Evolutionary conservation across 2,888 invertebrate species (phyloP), one percentile per base, ranked within the genome.

Genomic region (Pemphredon lugubris): DNA sequence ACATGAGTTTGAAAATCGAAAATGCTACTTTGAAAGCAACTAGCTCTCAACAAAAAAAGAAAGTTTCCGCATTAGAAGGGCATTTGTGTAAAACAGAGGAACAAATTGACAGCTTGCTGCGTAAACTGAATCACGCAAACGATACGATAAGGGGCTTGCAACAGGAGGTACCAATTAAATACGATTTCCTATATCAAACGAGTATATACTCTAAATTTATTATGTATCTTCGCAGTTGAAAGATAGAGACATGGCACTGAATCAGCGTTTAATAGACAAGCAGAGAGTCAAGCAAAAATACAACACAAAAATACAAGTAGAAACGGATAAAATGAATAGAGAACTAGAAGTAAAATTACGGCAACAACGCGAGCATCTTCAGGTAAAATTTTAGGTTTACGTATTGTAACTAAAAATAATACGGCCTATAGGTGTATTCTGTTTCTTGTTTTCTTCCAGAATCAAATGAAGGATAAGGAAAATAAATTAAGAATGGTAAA

Each of bases 321-420:
- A 95, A 87, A 94, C 94, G 66, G 96, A 96, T 76, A 95, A 94
- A 86, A 91, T 93, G 88, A 94, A 93, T 16, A 93, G 93, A 48
- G 95, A 96, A 87, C 91, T 95, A 14, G 93, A 94, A 76, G 87
- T 90, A 2, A 93, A 93, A 84, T 84, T 94, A 59, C 90, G 92
- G 9, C 91, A 92, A 73, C 93, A 93, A 79, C 90, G 92, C 5
- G 92, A 92, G 40, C 92, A 92, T 74, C 83, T 92, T 66, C 91
- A 91, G 79, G 91, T 92, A 83, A 84, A 11, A 1, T 9, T 9
- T 4, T 34, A 34, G n/a, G 0, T 34, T n/a, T 34, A n/a, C 4
- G n/a, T n/a, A 4, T 34, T 9, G 4, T 9, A 30, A 9, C 6
- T 2, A 2, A 1, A 9, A 34, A 34, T 7, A n/a, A n/a, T 34